Evolutionary conservation across 2,888 invertebrate genomes (phyloP).

Genomic region (Phrixothrix hirtus): DNA sequence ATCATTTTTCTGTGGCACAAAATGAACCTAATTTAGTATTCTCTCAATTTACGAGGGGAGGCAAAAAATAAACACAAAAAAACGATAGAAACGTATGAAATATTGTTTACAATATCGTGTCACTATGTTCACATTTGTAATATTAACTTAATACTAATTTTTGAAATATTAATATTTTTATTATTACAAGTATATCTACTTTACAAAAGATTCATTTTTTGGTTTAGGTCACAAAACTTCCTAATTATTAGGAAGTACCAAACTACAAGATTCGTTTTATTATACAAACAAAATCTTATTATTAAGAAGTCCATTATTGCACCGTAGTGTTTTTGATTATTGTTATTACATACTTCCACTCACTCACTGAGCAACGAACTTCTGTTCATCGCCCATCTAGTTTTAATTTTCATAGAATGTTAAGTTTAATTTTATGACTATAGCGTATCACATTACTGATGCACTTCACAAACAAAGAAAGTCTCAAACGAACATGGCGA

Average conservation of each 20-base stretch:
- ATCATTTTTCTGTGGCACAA: too few species aligned
- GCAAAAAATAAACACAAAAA: neutral
- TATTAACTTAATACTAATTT: neutral
- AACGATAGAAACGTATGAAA: neutral
- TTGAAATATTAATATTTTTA: conserved; percentile 5
- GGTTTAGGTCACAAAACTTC: conserved; percentile 18
- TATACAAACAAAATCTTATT: conserved; percentile 5
- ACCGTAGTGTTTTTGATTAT: conserved; percentile 8
- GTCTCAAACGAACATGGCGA: conserved; percentile 93
- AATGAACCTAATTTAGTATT: too few species aligned
- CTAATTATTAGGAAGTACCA: conserved; percentile 16
- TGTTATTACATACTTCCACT: conserved; percentile 8
- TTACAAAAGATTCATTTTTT: conserved; percentile 20
- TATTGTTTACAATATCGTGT: too few species aligned
- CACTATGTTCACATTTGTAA: too few species aligned
- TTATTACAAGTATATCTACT: conserved; percentile 14
- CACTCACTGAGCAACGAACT: conserved; percentile 4
- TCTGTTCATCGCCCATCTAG: conserved; percentile 5
- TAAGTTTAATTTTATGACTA: conserved; percentile 3
- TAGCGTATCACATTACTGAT: conserved; percentile 48
- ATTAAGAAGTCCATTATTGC: neutral
- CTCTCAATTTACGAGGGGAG: too few species aligned
- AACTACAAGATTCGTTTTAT: conserved; percentile 2
- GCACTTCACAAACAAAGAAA: conserved; percentile 88
- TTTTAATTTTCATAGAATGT: neutral